Base-by-base conservation (phyloP, 2,888 invertebrate species). In the Clunio marinus region DNA sequence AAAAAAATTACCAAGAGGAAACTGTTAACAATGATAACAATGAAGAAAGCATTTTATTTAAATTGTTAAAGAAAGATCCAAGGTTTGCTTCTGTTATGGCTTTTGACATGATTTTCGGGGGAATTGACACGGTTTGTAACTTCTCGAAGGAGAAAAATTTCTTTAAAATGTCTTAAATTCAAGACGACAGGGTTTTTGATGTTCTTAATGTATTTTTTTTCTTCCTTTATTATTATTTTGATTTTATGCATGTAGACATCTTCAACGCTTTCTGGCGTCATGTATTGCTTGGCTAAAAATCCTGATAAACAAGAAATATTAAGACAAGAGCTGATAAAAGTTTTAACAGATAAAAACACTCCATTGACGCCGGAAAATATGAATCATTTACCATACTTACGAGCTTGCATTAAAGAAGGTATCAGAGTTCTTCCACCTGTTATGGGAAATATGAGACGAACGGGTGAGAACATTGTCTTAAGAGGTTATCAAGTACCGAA, bases 341-440 rank as follows among this genome's bases (percentile, higher is more conserved):
- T 80, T 4, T 73, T 83, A 69, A 80, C 81, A 0, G 71, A 74
- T 1, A 79, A 78, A 69, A 73, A 78, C 2, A 74, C 78, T 0
- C 73, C 75, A 1, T 72, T 83, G 1, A 81, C 78, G 0, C 74
- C 78, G 1, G 76, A 78, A 3, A 74, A 77, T 65, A 75, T 83
- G 69, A 77, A 79, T 51, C 74, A 81, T 62, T 77, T 83, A 70
- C 81, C 83, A 0, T 90, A 87, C 73, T 74, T 91, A 20, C 85
- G 82, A 70, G 89, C 88, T 0, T 88, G 87, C 72, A 81, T 90
- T 37, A 90, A 88, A 74, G 90, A 91, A 76, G 81, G 85, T 0
- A 75, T 88, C 69, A 81, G 89, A 72, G 71, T 86, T 13, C 81
- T 82, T 73, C 86, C 87, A 0, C 82, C 86, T 1, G 82, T 82